Evolutionary conservation across 1,140 invertebrate genomes (phyloP).

Genomic region (Aethina tumida): DNA sequence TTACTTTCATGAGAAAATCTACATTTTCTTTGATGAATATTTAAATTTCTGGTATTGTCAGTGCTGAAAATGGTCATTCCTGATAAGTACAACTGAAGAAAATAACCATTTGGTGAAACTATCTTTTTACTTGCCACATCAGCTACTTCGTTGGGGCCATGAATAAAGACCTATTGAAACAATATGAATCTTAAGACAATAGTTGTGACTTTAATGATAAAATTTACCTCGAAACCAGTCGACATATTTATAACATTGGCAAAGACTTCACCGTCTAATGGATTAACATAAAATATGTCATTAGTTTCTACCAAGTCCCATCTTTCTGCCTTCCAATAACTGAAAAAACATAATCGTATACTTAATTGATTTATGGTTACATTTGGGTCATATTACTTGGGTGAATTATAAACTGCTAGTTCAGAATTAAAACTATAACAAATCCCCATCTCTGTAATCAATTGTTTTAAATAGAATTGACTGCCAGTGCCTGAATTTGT

Average conservation of each 20-base stretch:
- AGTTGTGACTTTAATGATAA: too few relatives aligned
- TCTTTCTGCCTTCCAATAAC: conserved; percentile 44
- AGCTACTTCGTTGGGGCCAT: conserved; percentile 30
- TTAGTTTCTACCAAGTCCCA: conserved; percentile 42
- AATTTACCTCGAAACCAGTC: conserved; percentile 45
- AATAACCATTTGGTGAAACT: conserved; percentile 25
- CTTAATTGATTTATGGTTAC: not conserved
- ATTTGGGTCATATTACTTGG: conserved; percentile 37
- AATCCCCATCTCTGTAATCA: conserved; percentile 53
- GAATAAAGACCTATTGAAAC: conserved; percentile 33
- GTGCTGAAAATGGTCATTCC: conserved; percentile 27
- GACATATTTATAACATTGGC: conserved; percentile 58
- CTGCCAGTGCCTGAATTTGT: conserved; percentile 25
- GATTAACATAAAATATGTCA: conserved; percentile 50
- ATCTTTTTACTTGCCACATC: conserved; percentile 27
- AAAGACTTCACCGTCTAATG: conserved; percentile 58
- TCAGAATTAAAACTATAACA: conserved; percentile 56
- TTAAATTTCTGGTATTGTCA: conserved; percentile 32
- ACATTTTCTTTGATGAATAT: conserved; percentile 50
- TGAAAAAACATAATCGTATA: conserved; percentile 22
- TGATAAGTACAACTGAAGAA: conserved; percentile 33
- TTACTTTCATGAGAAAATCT: conserved; percentile 52
- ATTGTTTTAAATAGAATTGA: conserved; percentile 36
- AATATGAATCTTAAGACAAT: too few relatives aligned
- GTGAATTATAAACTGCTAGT: conserved; percentile 50